Conservation (phyloP, 30 jellyfish, hydroid and myxozoan species). For the Aurelia coerulea region DNA sequence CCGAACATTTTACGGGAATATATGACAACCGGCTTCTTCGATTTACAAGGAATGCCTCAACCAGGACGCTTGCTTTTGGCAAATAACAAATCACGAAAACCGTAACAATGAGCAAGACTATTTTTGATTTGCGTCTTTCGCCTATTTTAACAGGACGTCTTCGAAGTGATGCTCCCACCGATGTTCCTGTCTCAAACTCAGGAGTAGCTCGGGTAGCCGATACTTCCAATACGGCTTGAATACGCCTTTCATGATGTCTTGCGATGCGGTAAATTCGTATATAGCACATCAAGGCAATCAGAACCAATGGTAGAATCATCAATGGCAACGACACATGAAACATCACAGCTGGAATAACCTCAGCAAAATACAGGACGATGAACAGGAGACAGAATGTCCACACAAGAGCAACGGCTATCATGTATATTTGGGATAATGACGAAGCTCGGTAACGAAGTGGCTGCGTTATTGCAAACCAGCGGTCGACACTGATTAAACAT, state of each 20-base stretch:
- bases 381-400: not conserved
- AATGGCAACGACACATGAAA: conserved; percentile 3
- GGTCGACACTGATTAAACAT: conserved; percentile 25
- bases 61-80: conserved; percentile 12
- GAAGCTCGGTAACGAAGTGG: conserved; percentile 22
- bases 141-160: not conserved
- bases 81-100: conserved; percentile 2
- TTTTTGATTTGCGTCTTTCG: conserved; percentile 24
- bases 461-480: conserved; percentile 17
- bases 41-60: conserved; percentile 7
- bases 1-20: conserved; percentile 34
- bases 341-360: not conserved
- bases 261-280: conserved; percentile 18
- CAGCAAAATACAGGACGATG: not conserved
- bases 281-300: conserved; percentile 17
- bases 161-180: no score
- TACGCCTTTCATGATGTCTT: conserved; percentile 21
- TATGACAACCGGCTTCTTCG: not conserved
- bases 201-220: not conserved
- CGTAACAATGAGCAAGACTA: conserved; percentile 8
- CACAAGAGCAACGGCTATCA: not conserved
- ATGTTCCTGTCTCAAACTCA: not conserved
- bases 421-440: not conserved
- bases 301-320: not conserved
- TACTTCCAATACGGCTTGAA: not conserved